These are phyloP conservation scores for Pecten maximus DNA, from an alignment of 2,888 invertebrate species.

Conservation along the genomic window DNA sequence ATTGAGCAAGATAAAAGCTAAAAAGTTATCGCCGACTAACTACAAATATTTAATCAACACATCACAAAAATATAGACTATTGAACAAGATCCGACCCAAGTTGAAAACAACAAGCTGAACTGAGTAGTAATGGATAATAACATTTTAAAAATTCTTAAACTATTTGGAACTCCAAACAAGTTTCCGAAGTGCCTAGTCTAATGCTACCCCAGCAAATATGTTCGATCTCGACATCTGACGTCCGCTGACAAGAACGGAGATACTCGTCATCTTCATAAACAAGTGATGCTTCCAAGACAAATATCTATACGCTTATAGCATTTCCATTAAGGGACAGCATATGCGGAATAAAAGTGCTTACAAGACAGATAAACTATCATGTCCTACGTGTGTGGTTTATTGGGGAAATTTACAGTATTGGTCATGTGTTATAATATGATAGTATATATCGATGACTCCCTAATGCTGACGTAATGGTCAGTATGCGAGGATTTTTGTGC, in stretches of 20 bases:
- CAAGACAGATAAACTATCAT: too few species aligned
- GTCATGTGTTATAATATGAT: background rate
- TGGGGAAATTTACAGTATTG: too few species aligned
- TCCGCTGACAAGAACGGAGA: background rate
- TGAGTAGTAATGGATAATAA: background rate
- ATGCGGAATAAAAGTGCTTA: too few species aligned
- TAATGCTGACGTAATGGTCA: background rate
- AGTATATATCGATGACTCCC: background rate
- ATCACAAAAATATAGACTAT: background rate
- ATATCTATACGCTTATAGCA: too few species aligned
- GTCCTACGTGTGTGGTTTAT: too few species aligned
- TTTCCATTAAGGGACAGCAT: too few species aligned
- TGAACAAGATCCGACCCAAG: constrained; percentile 8
- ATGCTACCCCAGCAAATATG: background rate
- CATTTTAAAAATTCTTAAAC: background rate
- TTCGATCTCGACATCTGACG: background rate
- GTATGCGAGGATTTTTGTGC: background rate
- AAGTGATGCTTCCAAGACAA: too few species aligned
- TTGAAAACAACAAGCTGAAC: background rate
- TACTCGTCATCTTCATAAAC: too few species aligned
- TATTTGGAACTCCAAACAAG: background rate
- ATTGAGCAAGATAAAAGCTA: background rate
- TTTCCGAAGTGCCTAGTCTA: background rate
- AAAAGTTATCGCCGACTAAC: background rate
- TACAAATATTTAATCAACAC: constrained; percentile 4